These are phyloP conservation scores for Oligia latruncula DNA, from an alignment of 2,888 invertebrate genomes.

Conservation along the genomic window DNA sequence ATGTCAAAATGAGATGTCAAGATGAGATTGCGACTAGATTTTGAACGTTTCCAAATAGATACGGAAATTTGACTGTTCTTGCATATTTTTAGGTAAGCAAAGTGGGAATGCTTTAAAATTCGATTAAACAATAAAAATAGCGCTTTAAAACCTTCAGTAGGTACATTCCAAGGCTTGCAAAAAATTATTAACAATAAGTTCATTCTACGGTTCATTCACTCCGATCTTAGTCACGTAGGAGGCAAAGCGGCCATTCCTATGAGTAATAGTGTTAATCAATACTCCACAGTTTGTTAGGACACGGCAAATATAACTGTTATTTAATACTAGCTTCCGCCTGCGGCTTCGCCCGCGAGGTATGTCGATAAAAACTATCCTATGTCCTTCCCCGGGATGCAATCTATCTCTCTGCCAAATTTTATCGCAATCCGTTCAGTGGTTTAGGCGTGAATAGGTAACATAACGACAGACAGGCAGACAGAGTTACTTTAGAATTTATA, in stretches of 20 bases:
- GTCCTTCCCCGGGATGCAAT: no score
- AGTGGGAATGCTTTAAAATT: not conserved
- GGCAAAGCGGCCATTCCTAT: not conserved
- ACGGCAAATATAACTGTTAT: not conserved
- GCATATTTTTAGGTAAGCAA: not conserved
- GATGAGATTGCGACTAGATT: not conserved
- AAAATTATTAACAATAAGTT: conserved; percentile 1
- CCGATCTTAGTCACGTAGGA: conserved; percentile 4
- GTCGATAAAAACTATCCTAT: no score
- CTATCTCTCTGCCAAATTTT: no score
- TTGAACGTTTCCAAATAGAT: not conserved
- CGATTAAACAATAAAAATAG: not conserved
- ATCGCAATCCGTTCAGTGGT: no score
- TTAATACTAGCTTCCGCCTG: no score
- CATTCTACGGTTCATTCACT: conserved; percentile 1
- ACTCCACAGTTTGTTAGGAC: not conserved
- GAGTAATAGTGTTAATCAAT: conserved; percentile 15
- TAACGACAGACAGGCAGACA: no score
- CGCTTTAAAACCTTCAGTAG: not conserved
- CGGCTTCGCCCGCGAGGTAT: no score
- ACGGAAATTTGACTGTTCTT: not conserved
- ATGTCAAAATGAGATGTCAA: no score
- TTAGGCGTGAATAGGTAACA: no score
- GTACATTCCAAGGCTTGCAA: not conserved
- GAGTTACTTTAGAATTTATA: no score